Base-by-base conservation (phyloP, 2,797 vertebrate genomes). In the Catamblyrhynchus diadema region DNA sequence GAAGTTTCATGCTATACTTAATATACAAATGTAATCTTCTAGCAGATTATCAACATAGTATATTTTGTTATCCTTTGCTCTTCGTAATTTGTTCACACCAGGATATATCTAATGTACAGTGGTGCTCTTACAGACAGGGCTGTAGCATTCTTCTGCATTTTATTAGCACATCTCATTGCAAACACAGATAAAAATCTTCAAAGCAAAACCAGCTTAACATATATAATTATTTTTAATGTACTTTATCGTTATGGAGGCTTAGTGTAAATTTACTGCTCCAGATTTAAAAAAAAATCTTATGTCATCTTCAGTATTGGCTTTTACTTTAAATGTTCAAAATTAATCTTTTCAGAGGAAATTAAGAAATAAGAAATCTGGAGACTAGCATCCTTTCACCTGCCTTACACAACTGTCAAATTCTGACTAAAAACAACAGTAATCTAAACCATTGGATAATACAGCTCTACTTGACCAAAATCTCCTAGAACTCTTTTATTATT, bases 11-110 rank as follows among this genome's bases (percentile, higher is more conserved):
- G 83, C 97, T 97, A 96, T 84, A 61, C 75, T 94, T 97, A 97
- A 98, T 97, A 96, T 96, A 97, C 92, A 97, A 95, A 95, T 82
- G 86, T 73, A 97, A 96, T 97, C 78, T 93, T 92, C 90, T 93
- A 95, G 93, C 39, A 88, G 82, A 94, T 97, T 96, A 97, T 96
- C 94, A 97, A 30, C 81, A 64, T 51, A 86, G 33, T 82, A 81
- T 96, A 92, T 97, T 97, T 97, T 94, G 81, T 65, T 96, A 92
- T 92, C 78, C 72, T 93, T 96, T 98, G 53, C 48, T 96, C 6
- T 94, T 94, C 44, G 57, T 95, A 96, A 96, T 96, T 97, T 96
- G 37, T 85, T 88, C 94, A 92, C 70, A 95, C 90, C 69, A 84
- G 87, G 92, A 59, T 92, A 77, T 66, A 89, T 79, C 53, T 93